Conservation (phyloP, 2,888 invertebrate genomes). For the Dynastes tityus region DNA sequence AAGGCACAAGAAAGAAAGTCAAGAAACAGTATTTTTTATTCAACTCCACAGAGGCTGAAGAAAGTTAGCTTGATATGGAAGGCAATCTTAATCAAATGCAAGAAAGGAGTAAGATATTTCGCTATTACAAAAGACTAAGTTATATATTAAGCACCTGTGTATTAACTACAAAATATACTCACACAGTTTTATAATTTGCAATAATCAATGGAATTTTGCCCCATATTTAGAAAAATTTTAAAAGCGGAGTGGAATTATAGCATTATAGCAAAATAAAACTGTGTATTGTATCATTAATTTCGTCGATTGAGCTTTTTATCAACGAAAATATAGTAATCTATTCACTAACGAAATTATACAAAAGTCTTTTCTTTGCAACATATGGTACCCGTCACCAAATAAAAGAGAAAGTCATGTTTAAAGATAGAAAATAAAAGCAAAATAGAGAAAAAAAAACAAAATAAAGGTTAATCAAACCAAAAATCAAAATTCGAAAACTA, state of each 20-base stretch:
- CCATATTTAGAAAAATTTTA: no score
- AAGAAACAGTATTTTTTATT: background rate
- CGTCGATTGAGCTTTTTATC: no score
- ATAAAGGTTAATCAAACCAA: slow-evolving; percentile 47
- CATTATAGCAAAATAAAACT: no score
- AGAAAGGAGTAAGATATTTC: background rate
- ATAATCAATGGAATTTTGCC: no score
- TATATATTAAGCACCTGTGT: background rate
- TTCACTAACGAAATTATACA: no score
- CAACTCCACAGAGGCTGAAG: slow-evolving; percentile 3
- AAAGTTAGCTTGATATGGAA: slow-evolving; percentile 22
- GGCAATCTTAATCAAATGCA: slow-evolving; percentile 11
- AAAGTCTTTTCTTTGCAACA: slow-evolving; percentile 15
- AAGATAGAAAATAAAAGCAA: slow-evolving; percentile 51
- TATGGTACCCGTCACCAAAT: slow-evolving; percentile 33
- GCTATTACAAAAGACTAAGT: slow-evolving; percentile 32
- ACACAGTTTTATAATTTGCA: no score
- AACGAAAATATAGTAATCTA: slow-evolving; percentile 6
- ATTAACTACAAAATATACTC: background rate
- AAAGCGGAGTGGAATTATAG: no score
- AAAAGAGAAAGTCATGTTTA: slow-evolving; percentile 10
- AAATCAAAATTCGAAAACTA: slow-evolving; percentile 54
- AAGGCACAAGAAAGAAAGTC: slow-evolving; percentile 4
- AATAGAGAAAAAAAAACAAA: slow-evolving; percentile 53
- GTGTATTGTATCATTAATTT: no score